Conservation (phyloP, 2,113 vertebrate genomes). For the Hylia prasina region DNA sequence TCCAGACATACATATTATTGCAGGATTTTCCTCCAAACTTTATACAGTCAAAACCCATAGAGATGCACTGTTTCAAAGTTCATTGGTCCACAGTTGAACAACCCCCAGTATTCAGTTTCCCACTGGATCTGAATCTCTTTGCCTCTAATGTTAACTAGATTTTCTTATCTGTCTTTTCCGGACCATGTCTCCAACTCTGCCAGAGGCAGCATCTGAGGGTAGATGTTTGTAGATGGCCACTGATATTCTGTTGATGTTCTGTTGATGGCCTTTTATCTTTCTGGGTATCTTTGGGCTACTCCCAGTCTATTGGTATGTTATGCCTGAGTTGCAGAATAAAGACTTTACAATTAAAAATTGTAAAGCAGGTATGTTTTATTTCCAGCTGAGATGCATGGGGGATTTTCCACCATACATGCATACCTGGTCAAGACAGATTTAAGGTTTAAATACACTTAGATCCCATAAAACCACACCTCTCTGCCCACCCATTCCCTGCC, state of each 20-base stretch:
- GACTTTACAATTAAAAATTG: no score
- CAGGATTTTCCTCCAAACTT: background rate
- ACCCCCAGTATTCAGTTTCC: background rate
- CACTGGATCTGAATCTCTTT: background rate
- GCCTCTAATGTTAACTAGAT: background rate
- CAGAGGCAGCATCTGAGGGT: background rate
- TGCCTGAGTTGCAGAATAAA: no score
- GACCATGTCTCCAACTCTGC: no score
- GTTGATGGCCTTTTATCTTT: background rate
- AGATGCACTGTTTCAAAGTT: background rate
- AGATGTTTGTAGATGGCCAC: accelerated
- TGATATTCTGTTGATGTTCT: background rate
- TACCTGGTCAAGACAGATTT: no score
- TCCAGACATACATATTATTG: background rate
- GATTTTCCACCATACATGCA: no score
- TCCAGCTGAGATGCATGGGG: no score
- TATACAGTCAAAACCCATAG: background rate
- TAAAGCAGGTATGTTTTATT: no score
- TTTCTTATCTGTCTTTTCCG: background rate
- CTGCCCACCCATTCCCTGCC: no score
- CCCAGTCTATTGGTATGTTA: background rate
- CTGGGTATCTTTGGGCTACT: background rate
- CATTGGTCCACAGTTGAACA: background rate
- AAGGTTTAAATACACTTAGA: no score
- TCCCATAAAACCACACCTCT: no score